Evolutionary conservation across 2,113 vertebrate species (phyloP).

Genomic region (Mellivora capensis): DNA sequence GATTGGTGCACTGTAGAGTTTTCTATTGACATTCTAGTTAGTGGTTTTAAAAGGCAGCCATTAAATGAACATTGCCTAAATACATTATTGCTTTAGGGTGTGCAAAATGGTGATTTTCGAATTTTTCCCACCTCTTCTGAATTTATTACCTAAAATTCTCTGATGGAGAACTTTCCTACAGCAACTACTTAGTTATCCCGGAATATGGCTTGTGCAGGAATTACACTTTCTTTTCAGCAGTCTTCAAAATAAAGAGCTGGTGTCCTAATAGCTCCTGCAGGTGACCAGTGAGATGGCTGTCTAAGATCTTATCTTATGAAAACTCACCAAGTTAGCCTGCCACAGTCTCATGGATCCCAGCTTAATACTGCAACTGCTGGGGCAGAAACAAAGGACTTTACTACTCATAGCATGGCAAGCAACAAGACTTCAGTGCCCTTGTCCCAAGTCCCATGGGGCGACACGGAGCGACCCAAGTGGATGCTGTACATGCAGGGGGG

Average conservation of each 20-base stretch:
- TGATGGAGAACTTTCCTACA: not conserved
- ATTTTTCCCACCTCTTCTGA: not conserved
- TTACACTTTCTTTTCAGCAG: not conserved
- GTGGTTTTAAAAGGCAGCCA: not conserved
- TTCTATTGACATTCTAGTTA: not conserved
- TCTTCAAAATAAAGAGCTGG: not conserved
- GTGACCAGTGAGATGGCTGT: not conserved
- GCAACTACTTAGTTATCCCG: not conserved
- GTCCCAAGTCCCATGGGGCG: not conserved
- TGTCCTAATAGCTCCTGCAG: not conserved
- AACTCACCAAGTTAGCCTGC: not conserved
- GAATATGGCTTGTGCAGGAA: not conserved
- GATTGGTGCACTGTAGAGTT: not conserved
- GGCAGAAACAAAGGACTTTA: not conserved
- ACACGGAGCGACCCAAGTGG: not conserved
- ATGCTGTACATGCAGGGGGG: too few species aligned
- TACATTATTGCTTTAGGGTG: not conserved
- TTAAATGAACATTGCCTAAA: not conserved
- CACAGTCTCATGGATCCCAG: not conserved
- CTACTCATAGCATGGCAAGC: accelerated
- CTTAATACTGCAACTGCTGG: not conserved
- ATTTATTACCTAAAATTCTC: not conserved
- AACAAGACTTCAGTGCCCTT: not conserved
- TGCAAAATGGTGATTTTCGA: not conserved
- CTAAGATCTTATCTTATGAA: not conserved